Percentiles rank a stretch among this genome's conserved stretches.
Evolutionary conservation across 2,113 vertebrate genomes (phyloP).

Genomic region (Oncorhynchus mykiss): DNA sequence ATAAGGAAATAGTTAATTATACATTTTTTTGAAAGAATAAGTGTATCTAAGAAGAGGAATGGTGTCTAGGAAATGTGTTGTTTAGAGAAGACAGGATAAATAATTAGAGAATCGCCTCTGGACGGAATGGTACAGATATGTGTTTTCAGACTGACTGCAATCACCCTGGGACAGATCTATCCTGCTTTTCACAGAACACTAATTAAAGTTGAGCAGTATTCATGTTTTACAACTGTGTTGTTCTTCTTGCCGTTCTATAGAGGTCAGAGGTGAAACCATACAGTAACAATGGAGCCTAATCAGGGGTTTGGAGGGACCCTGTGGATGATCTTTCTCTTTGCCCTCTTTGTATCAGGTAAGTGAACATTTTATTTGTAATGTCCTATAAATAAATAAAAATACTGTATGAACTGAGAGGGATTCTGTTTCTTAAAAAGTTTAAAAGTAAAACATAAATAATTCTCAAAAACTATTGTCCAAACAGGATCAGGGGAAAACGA

Average conservation of each 20-base stretch:
- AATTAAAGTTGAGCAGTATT: neutral
- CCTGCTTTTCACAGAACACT: neutral
- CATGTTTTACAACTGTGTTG: neutral
- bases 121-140: neutral
- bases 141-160: neutral
- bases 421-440: neutral
- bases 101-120: neutral
- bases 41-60: neutral
- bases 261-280: neutral
- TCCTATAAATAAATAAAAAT: neutral
- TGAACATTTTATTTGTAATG: neutral
- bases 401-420: neutral
- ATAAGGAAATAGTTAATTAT: constrained; percentile 15
- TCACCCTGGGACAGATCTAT: neutral
- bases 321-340: constrained; percentile 30
- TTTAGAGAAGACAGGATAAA: neutral
- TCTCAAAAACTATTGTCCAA: neutral
- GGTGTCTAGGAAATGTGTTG: neutral
- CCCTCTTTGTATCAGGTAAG: constrained; percentile 48
- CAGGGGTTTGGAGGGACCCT: constrained; percentile 5
- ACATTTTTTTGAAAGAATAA: too few species aligned
- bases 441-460: neutral
- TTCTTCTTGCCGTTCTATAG: constrained; percentile 4
- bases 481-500: constrained; percentile 50
- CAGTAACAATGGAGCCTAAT: constrained; percentile 26